phyloP scores from a whole-genome alignment of 2,888 invertebrate genomes.

The Drosophila cognata region DNA sequence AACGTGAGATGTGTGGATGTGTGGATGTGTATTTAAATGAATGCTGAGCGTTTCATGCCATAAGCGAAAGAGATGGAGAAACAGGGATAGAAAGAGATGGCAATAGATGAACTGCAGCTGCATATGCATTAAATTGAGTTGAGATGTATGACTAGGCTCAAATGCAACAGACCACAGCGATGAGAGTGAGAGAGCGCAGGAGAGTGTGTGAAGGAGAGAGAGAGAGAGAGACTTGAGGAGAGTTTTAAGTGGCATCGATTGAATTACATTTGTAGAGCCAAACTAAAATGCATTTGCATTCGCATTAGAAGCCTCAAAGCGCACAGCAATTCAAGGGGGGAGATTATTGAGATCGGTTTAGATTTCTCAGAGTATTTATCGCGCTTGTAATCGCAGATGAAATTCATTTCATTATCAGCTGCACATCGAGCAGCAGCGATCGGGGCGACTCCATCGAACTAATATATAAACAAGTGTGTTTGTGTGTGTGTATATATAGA shows the following conservation, averaged over 20 bases:
- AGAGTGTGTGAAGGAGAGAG: conserved; percentile 1
- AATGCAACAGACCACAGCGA: conserved; percentile 50
- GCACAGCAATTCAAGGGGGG: not conserved
- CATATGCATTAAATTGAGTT: conserved; percentile 47
- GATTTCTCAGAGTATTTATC: conserved; percentile 77
- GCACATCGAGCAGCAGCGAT: conserved; percentile 51
- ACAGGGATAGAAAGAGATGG: conserved; percentile 28
- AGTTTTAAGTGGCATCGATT: conserved; percentile 61
- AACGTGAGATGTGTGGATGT: conserved; percentile 23
- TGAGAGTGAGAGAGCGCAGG: not conserved
- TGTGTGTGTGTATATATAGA: not conserved
- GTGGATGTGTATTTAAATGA: conserved; percentile 21
- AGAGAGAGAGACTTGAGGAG: conserved; percentile 5
- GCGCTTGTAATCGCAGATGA: conserved; percentile 74
- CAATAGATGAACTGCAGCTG: conserved; percentile 14
- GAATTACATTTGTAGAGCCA: conserved; percentile 63
- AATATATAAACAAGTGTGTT: not conserved
- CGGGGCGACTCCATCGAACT: conserved; percentile 4
- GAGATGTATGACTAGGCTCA: conserved; percentile 52
- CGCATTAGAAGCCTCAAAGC: conserved; percentile 58
- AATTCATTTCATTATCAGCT: conserved; percentile 83
- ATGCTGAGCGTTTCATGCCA: conserved; percentile 37
- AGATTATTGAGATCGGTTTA: conserved; percentile 21
- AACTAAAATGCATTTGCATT: conserved; percentile 37
- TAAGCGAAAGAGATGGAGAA: conserved; percentile 27